Percentiles rank a stretch among this genome's conserved stretches.
These are phyloP conservation scores for Tinamus major DNA, from an alignment of 2,797 vertebrate species.

Conservation along the genomic window DNA sequence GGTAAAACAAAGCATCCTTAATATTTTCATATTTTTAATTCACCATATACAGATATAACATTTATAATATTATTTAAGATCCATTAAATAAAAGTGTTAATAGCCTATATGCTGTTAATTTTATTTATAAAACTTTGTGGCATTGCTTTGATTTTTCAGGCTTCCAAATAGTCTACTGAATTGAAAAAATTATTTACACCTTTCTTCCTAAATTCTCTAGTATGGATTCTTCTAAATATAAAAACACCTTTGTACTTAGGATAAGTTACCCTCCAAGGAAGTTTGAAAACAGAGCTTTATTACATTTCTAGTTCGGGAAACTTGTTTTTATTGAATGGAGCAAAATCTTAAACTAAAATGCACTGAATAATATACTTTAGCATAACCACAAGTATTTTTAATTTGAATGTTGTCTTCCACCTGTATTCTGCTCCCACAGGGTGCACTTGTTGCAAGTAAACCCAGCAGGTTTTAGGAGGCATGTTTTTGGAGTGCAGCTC, in stretches of 20 bases:
- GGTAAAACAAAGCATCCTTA: neutral
- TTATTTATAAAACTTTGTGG: neutral
- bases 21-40: neutral
- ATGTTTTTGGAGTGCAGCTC: neutral
- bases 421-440: neutral
- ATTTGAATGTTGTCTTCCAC: neutral
- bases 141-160: neutral
- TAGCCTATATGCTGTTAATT: neutral
- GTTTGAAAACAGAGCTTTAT: neutral
- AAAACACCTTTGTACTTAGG: accelerated
- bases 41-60: neutral
- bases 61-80: neutral
- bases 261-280: neutral
- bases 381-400: neutral
- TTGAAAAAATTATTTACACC: neutral
- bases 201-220: neutral
- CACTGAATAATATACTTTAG: neutral
- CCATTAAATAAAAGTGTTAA: neutral
- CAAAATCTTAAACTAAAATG: neutral
- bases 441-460: neutral
- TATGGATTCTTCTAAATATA: neutral
- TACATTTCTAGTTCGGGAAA: neutral
- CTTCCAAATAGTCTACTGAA: neutral
- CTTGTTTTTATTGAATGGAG: neutral
- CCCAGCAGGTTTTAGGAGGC: neutral